A percentile compares a stretch with the other conserved stretches of the same genome.
Evolutionary conservation across 2,113 vertebrate species (phyloP).

Genomic region (Pelmatolapia mariae): DNA sequence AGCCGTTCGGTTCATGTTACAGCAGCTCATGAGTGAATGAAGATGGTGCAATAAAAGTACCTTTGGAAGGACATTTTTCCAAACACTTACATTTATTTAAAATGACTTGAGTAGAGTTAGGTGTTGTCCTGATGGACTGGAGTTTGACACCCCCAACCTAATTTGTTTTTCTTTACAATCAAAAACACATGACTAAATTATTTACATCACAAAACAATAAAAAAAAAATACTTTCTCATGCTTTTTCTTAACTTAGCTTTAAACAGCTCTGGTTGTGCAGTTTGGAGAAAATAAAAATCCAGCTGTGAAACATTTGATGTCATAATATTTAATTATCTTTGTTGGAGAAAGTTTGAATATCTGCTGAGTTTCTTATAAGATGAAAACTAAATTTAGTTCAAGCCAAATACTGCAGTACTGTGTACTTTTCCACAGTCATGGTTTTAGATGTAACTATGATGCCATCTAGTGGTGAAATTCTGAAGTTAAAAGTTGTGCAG

Average conservation of each 20-base stretch:
- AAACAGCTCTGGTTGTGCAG: fast-evolving
- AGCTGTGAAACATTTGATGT: not conserved
- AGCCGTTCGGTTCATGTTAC: too few relatives aligned
- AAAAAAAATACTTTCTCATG: too few relatives aligned
- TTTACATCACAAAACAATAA: not conserved
- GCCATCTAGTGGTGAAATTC: not conserved
- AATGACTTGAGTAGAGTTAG: not conserved
- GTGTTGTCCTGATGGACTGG: too few relatives aligned
- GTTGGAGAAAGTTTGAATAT: fast-evolving
- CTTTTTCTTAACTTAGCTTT: not conserved
- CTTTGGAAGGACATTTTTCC: not conserved
- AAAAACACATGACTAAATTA: not conserved
- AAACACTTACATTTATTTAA: not conserved
- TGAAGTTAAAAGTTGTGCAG: not conserved
- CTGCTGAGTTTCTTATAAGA: not conserved
- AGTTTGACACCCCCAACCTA: not conserved
- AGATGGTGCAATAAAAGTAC: fast-evolving
- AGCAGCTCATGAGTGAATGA: too few relatives aligned
- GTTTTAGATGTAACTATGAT: fast-evolving
- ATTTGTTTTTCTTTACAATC: not conserved
- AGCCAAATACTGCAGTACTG: not conserved
- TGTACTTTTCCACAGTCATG: fast-evolving
- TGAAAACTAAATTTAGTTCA: not conserved
- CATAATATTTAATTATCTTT: not conserved
- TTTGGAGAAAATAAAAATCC: not conserved